Evolutionary conservation across 2,113 vertebrate genomes (phyloP), one percentile per base, ranked within the genome.

Genomic region (Hucho hucho): DNA sequence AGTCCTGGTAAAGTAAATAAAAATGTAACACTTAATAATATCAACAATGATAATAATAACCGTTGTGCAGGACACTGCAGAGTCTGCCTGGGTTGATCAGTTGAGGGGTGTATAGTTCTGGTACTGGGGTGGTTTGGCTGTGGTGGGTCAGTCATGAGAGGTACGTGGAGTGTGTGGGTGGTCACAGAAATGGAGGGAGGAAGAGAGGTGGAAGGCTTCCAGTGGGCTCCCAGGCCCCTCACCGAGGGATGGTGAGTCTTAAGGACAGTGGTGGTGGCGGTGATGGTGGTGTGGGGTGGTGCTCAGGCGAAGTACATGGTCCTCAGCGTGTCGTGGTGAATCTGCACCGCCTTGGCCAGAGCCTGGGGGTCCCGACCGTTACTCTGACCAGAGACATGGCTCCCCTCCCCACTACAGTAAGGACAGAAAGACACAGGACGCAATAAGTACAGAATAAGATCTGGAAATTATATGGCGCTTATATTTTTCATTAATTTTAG

Each of bases 221-320:
- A 12, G 29, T 22, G 72, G 75, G 77, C 75, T 9, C 0, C 77
- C 58, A 2, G 81, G 84, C 81, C 83, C 75, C 85, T 86, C 74
- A 53, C 49, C 37, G 43, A 81, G 79, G 76, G 75, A 69, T 26
- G 77, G 56, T 75, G 66, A 18, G 49, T 53, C 13, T 69, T 73
- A 59, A 77, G 72, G 72, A 70, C 63, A 7, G 77, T 58, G 79
- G 78, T 24, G 66, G 71, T 49, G 58, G 70, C 61, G 75, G 28
- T 53, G 28, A 28, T 28, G 73, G 65, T 63, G 32, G 32, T 32
- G 32, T 29, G 26, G 24, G 65, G 78, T 29, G 83, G 12, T 28
- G 92, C 88, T 98, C 95, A 99, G 94, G 98, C 97, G 91, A 99
- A 99, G 94, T 99, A 99, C 98, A 99, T 99, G 95, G 98, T 99